These are phyloP conservation scores for Steinernema hermaphroditum DNA, from an alignment of 2,888 invertebrate genomes.

Conservation along the genomic window DNA sequence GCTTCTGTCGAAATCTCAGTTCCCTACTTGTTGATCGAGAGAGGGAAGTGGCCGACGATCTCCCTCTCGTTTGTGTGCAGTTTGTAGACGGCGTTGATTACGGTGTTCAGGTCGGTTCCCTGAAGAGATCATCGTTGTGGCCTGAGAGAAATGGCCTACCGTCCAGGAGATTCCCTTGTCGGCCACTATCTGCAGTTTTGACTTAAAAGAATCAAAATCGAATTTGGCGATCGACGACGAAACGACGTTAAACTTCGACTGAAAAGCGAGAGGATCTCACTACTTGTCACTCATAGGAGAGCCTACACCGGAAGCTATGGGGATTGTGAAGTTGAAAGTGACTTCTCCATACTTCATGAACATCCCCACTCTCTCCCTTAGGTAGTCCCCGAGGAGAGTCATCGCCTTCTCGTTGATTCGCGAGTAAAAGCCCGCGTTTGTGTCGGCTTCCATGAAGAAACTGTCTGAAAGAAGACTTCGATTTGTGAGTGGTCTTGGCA, in stretches of 20 bases:
- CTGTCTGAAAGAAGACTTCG: conserved; percentile 50
- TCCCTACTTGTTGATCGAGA: conserved; percentile 59
- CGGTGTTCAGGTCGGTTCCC: conserved; percentile 61
- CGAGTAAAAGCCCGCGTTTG: conserved; percentile 59
- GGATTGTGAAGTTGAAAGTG: conserved; percentile 60
- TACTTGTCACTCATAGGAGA: no score
- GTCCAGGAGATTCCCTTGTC: conserved; percentile 61
- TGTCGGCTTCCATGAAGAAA: conserved; percentile 62
- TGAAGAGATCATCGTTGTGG: conserved; percentile 34
- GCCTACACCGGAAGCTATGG: conserved; percentile 41
- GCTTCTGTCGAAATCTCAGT: not conserved
- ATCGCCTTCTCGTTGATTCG: conserved; percentile 54
- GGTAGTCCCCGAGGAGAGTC: conserved; percentile 54
- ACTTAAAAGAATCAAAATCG: conserved; percentile 25
- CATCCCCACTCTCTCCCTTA: conserved; percentile 55
- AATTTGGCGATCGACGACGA: conserved; percentile 14
- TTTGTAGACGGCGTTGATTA: conserved; percentile 55
- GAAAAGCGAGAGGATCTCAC: no score
- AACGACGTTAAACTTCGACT: not conserved
- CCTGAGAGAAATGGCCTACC: conserved; percentile 41
- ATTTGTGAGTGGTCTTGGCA: no score
- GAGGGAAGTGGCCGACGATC: conserved; percentile 60
- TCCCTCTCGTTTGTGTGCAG: conserved; percentile 55
- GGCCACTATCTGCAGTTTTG: conserved; percentile 44
- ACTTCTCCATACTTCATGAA: conserved; percentile 62